Conservation (phyloP, 2,797 vertebrate genomes). For the Thunnus albacares region DNA sequence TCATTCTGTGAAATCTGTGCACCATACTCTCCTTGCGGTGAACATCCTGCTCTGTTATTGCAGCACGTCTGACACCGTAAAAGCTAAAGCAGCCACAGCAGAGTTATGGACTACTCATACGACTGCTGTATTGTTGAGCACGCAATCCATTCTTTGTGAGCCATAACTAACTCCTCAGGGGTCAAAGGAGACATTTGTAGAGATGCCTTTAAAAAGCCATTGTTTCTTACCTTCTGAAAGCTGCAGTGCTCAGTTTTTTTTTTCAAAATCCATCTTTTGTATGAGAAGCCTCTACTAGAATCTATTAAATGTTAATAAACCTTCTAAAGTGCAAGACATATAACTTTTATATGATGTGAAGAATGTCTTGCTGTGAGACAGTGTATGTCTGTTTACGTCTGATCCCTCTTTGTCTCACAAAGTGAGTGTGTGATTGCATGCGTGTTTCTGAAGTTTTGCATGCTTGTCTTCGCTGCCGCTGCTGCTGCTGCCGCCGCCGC, state of each 20-base stretch:
- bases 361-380: conserved; percentile 30
- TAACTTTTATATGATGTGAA: conserved; percentile 66
- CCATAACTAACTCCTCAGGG: conserved; percentile 74
- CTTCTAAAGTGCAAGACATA: conserved; percentile 66
- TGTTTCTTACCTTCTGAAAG: conserved; percentile 52
- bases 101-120: conserved; percentile 65
- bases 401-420: conserved; percentile 26
- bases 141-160: conserved; percentile 44
- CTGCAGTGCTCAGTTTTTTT: conserved; percentile 33
- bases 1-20: conserved; percentile 28
- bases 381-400: conserved; percentile 41
- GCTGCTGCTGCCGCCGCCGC: conserved; percentile 15
- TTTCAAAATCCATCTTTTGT: conserved; percentile 71
- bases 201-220: conserved; percentile 61
- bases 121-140: conserved; percentile 53
- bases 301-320: conserved; percentile 83
- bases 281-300: conserved; percentile 58
- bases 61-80: conserved; percentile 61
- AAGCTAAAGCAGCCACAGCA: conserved; percentile 53
- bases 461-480: conserved; percentile 9
- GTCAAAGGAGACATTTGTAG: conserved; percentile 65
- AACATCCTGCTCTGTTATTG: conserved; percentile 55
- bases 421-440: conserved; percentile 15
- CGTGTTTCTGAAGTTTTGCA: conserved; percentile 10
- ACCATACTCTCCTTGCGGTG: background rate